Conservation (phyloP, 2,888 invertebrate species). For the Microplitis deprimator region DNA sequence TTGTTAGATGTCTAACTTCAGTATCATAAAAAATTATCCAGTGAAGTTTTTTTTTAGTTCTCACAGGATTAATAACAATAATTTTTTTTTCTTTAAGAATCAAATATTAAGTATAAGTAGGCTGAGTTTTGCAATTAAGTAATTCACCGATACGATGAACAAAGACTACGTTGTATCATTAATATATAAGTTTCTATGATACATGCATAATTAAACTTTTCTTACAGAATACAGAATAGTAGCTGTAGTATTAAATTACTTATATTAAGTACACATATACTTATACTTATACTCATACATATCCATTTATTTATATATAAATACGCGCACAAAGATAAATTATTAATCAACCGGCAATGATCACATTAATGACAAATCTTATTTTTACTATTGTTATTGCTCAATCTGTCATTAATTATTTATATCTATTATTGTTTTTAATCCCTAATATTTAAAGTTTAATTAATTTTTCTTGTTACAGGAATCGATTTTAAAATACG, state of each 20-base stretch:
- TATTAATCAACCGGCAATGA: slow-evolving; percentile 11
- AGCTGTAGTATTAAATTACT: not conserved
- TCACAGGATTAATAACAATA: slow-evolving; percentile 7
- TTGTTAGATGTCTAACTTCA: no score
- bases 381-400: not conserved
- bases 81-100: not conserved
- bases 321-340: slow-evolving; percentile 4
- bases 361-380: slow-evolving; percentile 18
- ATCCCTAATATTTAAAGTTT: not conserved
- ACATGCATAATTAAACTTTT: not conserved
- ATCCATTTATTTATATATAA: not conserved
- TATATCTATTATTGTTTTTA: not conserved
- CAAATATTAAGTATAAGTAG: not conserved
- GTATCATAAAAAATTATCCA: no score
- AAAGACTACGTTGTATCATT: slow-evolving; percentile 34
- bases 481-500: slow-evolving; percentile 99
- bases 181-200: not conserved
- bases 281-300: not conserved
- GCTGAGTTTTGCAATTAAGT: not conserved
- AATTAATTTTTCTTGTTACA: slow-evolving; percentile 72
- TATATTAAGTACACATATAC: not conserved
- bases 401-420: not conserved
- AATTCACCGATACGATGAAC: slow-evolving; percentile 18
- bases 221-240: not conserved
- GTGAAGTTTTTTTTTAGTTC: not conserved